These are phyloP conservation scores for Chaetodon trifascialis DNA, from an alignment of 2,113 vertebrate species.

Conservation along the genomic window DNA sequence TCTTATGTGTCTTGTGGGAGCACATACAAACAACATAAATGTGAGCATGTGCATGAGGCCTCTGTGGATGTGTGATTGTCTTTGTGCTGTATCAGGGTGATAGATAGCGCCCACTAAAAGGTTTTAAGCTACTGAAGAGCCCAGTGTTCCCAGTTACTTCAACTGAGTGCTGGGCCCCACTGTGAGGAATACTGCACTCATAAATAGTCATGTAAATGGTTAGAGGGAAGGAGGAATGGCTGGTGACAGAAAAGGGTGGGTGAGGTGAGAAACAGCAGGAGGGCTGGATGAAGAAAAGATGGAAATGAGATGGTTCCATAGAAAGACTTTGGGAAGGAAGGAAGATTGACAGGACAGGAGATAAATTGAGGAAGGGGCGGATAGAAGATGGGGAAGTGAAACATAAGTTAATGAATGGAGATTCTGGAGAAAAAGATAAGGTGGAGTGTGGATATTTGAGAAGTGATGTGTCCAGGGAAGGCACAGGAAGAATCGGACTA, in stretches of 20 bases:
- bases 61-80: constrained; percentile 7
- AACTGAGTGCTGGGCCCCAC: not conserved
- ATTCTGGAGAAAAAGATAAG: not conserved
- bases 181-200: constrained; percentile 1
- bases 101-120: constrained; percentile 43
- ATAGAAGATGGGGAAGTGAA: not conserved
- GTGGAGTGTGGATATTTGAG: not conserved
- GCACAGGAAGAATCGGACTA: not conserved
- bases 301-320: not conserved
- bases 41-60: not conserved
- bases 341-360: not conserved
- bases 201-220: constrained; percentile 35
- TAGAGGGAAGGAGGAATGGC: not conserved
- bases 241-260: not conserved
- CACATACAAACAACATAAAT: constrained; percentile 12
- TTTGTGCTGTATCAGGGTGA: constrained; percentile 15
- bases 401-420: constrained; percentile 11
- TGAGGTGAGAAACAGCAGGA: not conserved
- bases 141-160: constrained; percentile 17
- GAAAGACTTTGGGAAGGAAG: not conserved
- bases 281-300: constrained; percentile 9
- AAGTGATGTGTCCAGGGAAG: not conserved
- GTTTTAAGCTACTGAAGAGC: constrained; percentile 26
- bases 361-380: not conserved
- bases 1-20: not conserved